These are phyloP conservation scores for Radopholus similis DNA, from an alignment of 1,140 invertebrate genomes.

Conservation along the genomic window DNA sequence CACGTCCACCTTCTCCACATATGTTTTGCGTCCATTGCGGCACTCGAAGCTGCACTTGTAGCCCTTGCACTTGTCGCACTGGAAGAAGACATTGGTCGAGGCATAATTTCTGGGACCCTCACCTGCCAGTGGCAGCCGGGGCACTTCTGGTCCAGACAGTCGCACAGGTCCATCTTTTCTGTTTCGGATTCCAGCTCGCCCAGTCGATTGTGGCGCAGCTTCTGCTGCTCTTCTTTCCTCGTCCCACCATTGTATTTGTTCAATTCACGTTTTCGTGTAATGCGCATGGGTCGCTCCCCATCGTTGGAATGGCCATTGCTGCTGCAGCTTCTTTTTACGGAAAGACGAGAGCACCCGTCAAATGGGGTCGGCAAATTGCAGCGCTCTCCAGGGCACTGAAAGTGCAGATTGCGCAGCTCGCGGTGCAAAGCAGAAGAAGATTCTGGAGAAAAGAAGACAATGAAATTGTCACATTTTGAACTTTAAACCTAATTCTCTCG, in stretches of 20 bases:
- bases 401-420: background rate
- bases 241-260: too few relatives aligned
- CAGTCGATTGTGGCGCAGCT: background rate
- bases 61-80: conserved; percentile 26
- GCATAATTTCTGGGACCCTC: background rate
- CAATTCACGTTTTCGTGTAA: too few relatives aligned
- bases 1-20: conserved; percentile 6
- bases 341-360: background rate
- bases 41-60: conserved; percentile 30
- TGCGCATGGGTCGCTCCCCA: too few relatives aligned
- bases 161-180: conserved; percentile 30
- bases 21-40: conserved; percentile 8
- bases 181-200: background rate
- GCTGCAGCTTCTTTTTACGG: background rate
- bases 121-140: conserved; percentile 26
- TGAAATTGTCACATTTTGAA: background rate
- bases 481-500: background rate
- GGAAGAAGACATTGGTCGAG: background rate
- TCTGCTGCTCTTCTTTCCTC: background rate
- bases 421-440: background rate
- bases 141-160: conserved; percentile 33
- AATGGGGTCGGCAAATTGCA: background rate
- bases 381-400: background rate
- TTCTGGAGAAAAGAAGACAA: background rate
- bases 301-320: too few relatives aligned